Base-by-base conservation (phyloP, 2,113 vertebrate genomes). In the Varanus salvator region DNA sequence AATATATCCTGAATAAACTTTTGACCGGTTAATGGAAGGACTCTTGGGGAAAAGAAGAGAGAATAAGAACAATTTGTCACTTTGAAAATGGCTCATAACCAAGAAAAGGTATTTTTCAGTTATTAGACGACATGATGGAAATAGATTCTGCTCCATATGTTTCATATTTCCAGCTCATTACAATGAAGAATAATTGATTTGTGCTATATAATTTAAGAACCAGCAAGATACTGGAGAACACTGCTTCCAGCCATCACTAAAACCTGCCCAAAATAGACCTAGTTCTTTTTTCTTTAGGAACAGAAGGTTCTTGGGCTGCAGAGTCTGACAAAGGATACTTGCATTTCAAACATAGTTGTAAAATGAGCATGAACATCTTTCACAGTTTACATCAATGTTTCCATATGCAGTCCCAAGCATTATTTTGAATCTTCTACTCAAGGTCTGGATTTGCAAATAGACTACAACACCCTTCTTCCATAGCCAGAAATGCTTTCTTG, bases 1-100 rank as follows among this genome's bases (percentile, higher is more conserved):
- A 94, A 89, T 34, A 89, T 68, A 80, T 4, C 2, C 17, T n/a
- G 90, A 92, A 87, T 88, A 93, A 91, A 60, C 21, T 84, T 71
- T 88, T 84, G 52, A n/a, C 1, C 50, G 15, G 38, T 85, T 86
- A 15, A 86, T 89, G 80, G 31, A 57, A 66, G 78, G 19, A 60
- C 4, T 91, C 38, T 64, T 57, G 21, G 1, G 81, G 64, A 27
- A 90, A 90, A 89, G 4, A 85, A 5, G 0, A 44, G 90, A 76
- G 6, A 85, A 85, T 2, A 85, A 66, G 19, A 94, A 82, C 50
- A 80, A 92, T 90, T 84, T 89, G 21, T 92, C 0, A 52, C 0
- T 68, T 87, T 50, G 89, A 81, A 64, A 91, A 12, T 87, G 48
- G 1, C 31, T 93, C 29, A 80, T 31, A 38, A 4, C 3, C 54